Evolutionary conservation across 2,797 vertebrate genomes (phyloP).

Genomic region (Tachyglossus aculeatus): DNA sequence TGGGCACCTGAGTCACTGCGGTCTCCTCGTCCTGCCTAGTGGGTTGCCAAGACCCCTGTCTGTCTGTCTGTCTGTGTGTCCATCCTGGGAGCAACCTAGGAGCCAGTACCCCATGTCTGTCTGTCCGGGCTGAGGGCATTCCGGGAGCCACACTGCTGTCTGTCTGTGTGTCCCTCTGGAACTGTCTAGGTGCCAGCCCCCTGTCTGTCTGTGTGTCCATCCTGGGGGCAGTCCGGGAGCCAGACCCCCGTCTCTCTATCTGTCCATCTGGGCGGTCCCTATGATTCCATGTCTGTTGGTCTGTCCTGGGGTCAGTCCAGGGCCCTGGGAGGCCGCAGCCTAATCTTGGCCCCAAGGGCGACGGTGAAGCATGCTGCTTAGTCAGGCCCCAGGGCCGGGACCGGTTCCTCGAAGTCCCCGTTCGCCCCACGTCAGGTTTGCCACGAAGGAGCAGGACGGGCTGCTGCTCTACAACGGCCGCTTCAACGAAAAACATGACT

Average conservation of each 20-base stretch:
- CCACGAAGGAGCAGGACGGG: constrained; percentile 85
- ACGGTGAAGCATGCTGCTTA: not conserved
- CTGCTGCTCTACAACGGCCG: constrained; percentile 93
- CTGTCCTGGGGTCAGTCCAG: not conserved
- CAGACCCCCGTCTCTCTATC: not conserved
- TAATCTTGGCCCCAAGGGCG: not conserved
- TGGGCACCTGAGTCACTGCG: not conserved
- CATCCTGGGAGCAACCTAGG: not conserved
- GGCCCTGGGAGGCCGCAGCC: not conserved
- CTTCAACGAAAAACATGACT: constrained; percentile 96
- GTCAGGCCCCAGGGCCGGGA: not conserved
- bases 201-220: too few relatives aligned
- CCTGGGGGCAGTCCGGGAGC: too few relatives aligned
- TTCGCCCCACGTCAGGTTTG: constrained; percentile 79
- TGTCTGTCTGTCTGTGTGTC: too few relatives aligned
- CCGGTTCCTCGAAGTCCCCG: not conserved
- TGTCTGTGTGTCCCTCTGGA: not conserved
- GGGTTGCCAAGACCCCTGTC: not conserved
- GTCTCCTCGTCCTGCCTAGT: not conserved
- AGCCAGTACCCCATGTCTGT: not conserved
- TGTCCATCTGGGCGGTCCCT: not conserved
- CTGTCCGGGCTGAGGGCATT: too few relatives aligned
- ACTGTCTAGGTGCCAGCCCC: not conserved
- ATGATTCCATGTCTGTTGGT: too few relatives aligned
- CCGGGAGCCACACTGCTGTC: not conserved